A percentile compares a stretch with the other conserved stretches of the same genome.
Evolutionary conservation across 2,113 vertebrate genomes (phyloP).

Genomic region (Cryptomyrus ogoouensis): DNA sequence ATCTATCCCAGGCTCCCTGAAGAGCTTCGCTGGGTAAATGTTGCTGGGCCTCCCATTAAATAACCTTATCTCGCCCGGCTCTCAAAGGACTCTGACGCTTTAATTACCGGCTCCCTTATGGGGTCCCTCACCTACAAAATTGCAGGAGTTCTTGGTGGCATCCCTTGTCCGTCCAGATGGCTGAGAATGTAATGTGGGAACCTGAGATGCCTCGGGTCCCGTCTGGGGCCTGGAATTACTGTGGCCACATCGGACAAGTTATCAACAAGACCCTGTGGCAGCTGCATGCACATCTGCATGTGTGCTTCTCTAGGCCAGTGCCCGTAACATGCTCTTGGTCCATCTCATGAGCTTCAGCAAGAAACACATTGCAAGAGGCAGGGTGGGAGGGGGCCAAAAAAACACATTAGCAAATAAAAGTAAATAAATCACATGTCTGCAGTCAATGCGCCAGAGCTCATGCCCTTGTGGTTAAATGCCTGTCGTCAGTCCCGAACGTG

Average conservation of each 20-base stretch:
- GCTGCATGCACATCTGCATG: not conserved
- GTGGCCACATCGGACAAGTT: not conserved
- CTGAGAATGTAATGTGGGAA: not conserved
- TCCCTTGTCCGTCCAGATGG: not conserved
- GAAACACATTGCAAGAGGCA: not conserved
- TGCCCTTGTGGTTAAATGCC: not conserved
- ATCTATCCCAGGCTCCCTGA: not conserved
- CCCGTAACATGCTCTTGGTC: not conserved
- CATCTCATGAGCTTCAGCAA: not conserved
- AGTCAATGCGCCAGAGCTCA: not conserved
- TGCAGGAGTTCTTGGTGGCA: not conserved
- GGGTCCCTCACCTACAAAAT: not conserved
- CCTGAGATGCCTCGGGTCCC: not conserved
- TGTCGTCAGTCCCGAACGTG: slow-evolving; percentile 10
- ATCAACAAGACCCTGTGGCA: not conserved
- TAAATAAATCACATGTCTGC: slow-evolving; percentile 7
- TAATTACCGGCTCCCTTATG: not conserved
- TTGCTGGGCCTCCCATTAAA: not conserved
- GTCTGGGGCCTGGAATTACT: not conserved
- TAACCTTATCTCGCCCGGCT: not conserved
- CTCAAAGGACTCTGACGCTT: not conserved
- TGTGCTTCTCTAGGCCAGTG: not conserved
- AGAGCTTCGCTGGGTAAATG: not conserved
- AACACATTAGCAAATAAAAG: not conserved
- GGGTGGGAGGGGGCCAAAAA: not conserved